phyloP scores from a whole-genome alignment of 2,888 invertebrate genomes.

The Oscheius sp. region DNA sequence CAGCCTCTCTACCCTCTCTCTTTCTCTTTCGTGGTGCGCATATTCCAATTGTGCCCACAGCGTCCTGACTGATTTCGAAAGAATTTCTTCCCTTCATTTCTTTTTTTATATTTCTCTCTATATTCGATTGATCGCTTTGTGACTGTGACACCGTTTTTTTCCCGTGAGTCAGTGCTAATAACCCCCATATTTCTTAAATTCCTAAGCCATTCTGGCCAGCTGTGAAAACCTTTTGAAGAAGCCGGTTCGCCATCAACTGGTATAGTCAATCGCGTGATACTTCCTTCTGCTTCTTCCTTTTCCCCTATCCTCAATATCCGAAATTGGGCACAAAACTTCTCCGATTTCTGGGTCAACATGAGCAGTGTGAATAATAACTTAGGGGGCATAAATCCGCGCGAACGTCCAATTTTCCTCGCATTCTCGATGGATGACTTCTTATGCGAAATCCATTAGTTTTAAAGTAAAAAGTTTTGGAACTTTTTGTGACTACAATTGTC shows the following conservation, averaged over 20 bases:
- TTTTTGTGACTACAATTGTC: too few species aligned
- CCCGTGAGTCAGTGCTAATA: neutral
- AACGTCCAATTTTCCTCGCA: too few species aligned
- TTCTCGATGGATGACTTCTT: too few species aligned
- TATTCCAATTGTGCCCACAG: neutral
- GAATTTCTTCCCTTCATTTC: neutral
- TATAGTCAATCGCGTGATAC: constrained; percentile 16
- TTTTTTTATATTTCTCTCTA: neutral
- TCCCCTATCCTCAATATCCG: neutral
- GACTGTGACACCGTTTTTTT: too few species aligned
- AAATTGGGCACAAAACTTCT: constrained; percentile 7
- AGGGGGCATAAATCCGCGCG: too few species aligned
- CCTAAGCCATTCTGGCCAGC: neutral
- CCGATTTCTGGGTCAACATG: constrained; percentile 14
- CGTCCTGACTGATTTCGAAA: constrained; percentile 29
- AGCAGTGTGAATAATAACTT: too few species aligned
- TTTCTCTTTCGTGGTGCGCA: constrained; percentile 7
- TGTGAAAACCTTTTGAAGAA: neutral
- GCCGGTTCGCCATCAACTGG: constrained; percentile 6
- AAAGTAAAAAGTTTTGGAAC: too few species aligned
- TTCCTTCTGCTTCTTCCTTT: neutral
- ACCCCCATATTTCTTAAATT: neutral
- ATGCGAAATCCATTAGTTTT: too few species aligned
- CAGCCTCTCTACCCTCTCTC: constrained; percentile 13
- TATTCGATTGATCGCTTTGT: neutral